phyloP scores from a whole-genome alignment of 1,140 invertebrate genomes.

The Pantala flavescens region DNA sequence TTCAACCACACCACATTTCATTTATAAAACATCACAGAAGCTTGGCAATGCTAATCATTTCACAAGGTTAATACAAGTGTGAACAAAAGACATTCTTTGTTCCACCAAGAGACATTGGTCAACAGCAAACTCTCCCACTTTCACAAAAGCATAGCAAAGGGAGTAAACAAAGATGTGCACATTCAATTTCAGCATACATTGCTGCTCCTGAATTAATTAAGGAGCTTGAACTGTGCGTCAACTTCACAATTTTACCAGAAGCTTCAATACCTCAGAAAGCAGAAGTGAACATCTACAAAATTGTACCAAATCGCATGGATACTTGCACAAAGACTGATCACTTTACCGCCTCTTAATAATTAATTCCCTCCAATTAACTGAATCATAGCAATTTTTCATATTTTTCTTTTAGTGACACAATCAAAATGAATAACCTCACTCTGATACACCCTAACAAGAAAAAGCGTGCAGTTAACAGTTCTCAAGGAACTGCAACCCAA shows the following conservation, averaged over 20 bases:
- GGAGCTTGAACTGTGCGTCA: background rate
- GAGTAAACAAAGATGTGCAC: background rate
- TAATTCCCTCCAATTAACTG: background rate
- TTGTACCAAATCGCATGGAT: background rate
- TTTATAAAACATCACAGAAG: slow-evolving; percentile 10
- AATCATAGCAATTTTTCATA: background rate
- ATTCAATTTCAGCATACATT: background rate
- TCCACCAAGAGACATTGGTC: background rate
- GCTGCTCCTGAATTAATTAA: background rate
- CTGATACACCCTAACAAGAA: background rate
- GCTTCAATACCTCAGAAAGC: background rate
- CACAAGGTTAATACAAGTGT: background rate
- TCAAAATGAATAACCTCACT: background rate
- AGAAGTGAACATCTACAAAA: background rate
- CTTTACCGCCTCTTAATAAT: background rate
- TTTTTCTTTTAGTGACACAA: background rate
- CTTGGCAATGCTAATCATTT: slow-evolving; percentile 2
- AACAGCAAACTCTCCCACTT: background rate
- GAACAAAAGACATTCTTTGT: background rate
- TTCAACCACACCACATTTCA: background rate
- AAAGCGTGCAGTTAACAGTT: background rate
- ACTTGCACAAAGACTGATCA: background rate
- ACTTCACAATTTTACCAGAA: background rate
- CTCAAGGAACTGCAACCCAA: background rate
- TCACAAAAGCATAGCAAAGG: background rate